Evolutionary conservation across 2,888 invertebrate genomes (phyloP), one percentile per base, ranked within the genome.

Genomic region (Tachystola acroxantha): DNA sequence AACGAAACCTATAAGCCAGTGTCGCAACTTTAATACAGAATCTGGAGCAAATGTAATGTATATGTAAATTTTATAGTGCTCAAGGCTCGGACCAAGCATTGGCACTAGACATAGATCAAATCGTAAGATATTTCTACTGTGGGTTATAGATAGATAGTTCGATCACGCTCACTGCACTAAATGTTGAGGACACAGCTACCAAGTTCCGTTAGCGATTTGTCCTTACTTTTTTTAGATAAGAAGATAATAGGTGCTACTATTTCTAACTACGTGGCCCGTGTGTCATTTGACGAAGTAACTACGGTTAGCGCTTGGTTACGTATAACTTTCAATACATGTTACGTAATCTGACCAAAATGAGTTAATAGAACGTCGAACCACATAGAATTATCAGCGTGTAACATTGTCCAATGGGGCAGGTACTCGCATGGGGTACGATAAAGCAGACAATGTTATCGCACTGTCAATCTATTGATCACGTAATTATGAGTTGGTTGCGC

Each of bases 31-130:
- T 49, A 64, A 64, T 48, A 47, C 57, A 57, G 59, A 73, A 73
- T 64, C 67, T 74, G 54, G 74, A 74, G 64, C 74, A 68, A 66
- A 61, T 57, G 61, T 66, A 76, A 72, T 73, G 70, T 69, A 64
- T 68, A 73, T 72, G 71, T 66, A 71, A 73, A 75, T 75, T 72
- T 60, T 59, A 66, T 53, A 62, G 60, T 57, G 57, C 62, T 58
- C 53, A 56, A 63, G 60, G 61, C 59, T 58, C 54, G 54, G 52
- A 54, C 56, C 57, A 57, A 57, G 57, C 61, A 63, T 62, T 62
- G 61, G 47, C 62, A 59, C 49, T 64, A 48, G 57, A 50, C 55
- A 51, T 57, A 62, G 65, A 68, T 68, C 58, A 57, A 55, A 63
- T 39, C 50, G 49, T 42, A 40, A 54, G 58, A 58, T 64, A 61